Evolutionary conservation across 2,797 vertebrate genomes (phyloP).

Genomic region (Sebastes cheni): DNA sequence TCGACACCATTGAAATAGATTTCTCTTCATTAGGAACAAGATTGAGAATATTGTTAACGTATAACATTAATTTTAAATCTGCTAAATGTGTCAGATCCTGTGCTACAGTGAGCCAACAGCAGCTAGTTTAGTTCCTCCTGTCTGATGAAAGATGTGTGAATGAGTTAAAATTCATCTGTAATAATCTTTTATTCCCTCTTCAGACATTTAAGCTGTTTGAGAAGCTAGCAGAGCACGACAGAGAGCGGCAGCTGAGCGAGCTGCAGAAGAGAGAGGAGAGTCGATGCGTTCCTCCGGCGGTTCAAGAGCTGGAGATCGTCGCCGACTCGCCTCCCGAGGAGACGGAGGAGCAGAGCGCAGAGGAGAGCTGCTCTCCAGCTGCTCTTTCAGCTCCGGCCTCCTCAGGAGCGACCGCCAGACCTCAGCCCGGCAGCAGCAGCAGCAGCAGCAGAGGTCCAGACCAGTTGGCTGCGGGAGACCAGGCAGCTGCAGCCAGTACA

Average conservation of each 20-base stretch:
- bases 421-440: not conserved
- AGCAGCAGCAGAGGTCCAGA: slow-evolving; percentile 3
- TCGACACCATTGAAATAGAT: too few relatives aligned
- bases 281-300: slow-evolving; percentile 31
- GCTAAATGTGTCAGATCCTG: too few relatives aligned
- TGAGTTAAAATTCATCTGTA: too few relatives aligned
- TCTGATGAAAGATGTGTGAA: too few relatives aligned
- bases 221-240: slow-evolving; percentile 87
- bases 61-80: too few relatives aligned
- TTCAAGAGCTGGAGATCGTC: slow-evolving; percentile 78
- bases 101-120: too few relatives aligned
- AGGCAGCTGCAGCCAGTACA: slow-evolving; percentile 27
- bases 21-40: too few relatives aligned
- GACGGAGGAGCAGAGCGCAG: slow-evolving; percentile 10
- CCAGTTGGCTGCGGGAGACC: slow-evolving; percentile 19
- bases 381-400: not conserved
- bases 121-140: too few relatives aligned
- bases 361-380: not conserved
- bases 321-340: slow-evolving; percentile 71
- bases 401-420: not conserved
- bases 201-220: slow-evolving; percentile 92
- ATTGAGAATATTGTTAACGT: too few relatives aligned
- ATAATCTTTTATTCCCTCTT: not conserved
- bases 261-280: slow-evolving; percentile 78
- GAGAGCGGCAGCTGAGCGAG: slow-evolving; percentile 81